Conservation (phyloP, 2,888 invertebrate species). For the Hoplodrina blanda region DNA sequence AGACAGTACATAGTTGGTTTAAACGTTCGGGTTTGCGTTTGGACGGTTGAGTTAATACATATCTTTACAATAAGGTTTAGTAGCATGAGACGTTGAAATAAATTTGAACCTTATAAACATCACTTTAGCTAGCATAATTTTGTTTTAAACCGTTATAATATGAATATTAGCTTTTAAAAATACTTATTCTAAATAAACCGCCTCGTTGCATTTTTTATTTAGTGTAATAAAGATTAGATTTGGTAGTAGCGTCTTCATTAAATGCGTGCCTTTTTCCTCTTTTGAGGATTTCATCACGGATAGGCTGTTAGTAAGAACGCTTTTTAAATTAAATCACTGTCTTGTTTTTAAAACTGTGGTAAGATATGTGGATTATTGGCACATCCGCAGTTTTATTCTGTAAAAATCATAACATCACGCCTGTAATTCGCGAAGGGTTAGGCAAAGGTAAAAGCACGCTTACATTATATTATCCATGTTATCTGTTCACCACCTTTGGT, state of each 20-base stretch:
- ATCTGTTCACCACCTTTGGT: too few relatives aligned
- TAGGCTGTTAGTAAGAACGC: constrained; percentile 38
- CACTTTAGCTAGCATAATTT: constrained; percentile 27
- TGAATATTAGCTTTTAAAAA: constrained; percentile 25
- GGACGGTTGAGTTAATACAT: constrained; percentile 47
- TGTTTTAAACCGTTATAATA: constrained; percentile 10
- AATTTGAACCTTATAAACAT: constrained; percentile 9
- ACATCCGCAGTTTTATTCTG: too few relatives aligned
- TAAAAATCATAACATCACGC: too few relatives aligned
- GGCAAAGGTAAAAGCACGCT: too few relatives aligned
- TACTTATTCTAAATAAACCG: constrained; percentile 39
- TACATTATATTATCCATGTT: too few relatives aligned
- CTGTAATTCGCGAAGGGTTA: too few relatives aligned
- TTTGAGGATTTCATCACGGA: constrained; percentile 53
- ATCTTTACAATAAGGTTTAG: constrained; percentile 48
- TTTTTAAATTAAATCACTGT: constrained; percentile 26
- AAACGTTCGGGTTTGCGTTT: constrained; percentile 55
- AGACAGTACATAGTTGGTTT: constrained; percentile 61
- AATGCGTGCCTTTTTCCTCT: constrained; percentile 53
- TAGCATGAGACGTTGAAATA: neutral
- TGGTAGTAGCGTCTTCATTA: constrained; percentile 53
- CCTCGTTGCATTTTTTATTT: constrained; percentile 49
- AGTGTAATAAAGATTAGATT: constrained; percentile 42
- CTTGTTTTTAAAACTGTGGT: constrained; percentile 26
- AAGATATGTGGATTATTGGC: neutral